Evolutionary conservation across 23 tunicate genomes (phyloP).

Genomic region (Trididemnum miniatum): DNA sequence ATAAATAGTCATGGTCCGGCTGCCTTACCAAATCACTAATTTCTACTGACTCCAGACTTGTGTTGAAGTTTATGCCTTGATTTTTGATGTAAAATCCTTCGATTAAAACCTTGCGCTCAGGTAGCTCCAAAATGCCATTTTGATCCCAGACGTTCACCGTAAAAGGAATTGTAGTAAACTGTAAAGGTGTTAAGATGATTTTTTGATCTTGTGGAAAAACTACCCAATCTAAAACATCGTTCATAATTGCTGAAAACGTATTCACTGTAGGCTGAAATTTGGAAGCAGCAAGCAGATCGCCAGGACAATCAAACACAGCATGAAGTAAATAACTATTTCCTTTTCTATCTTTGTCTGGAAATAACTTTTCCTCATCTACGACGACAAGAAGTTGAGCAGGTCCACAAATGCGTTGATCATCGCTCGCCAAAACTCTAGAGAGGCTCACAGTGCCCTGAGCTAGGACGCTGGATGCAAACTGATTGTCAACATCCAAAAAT

Average conservation of each 20-base stretch:
- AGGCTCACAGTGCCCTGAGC: not conserved
- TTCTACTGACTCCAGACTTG: not conserved
- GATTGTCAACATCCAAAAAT: conserved; percentile 11
- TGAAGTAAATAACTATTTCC: not conserved
- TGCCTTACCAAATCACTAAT: not conserved
- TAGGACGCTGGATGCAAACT: not conserved
- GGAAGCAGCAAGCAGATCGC: conserved; percentile 17
- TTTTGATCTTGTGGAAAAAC: not conserved
- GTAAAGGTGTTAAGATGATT: not conserved
- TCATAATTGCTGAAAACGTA: not conserved
- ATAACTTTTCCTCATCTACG: conserved; percentile 19
- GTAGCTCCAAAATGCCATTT: not conserved
- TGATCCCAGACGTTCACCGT: not conserved
- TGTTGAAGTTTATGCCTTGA: not conserved
- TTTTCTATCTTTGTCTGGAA: conserved; percentile 7
- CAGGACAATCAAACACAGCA: conserved; percentile 18
- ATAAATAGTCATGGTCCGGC: not conserved
- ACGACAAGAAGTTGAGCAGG: not conserved
- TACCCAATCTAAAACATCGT: not conserved
- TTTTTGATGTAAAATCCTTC: not conserved
- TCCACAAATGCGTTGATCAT: conserved; percentile 21
- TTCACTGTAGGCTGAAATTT: not conserved
- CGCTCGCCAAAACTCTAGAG: not conserved
- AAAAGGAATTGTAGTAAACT: not conserved
- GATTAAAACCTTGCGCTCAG: not conserved